Evolutionary conservation across 2,113 vertebrate species (phyloP), one percentile per base, ranked within the genome.

Genomic region (Naja naja): DNA sequence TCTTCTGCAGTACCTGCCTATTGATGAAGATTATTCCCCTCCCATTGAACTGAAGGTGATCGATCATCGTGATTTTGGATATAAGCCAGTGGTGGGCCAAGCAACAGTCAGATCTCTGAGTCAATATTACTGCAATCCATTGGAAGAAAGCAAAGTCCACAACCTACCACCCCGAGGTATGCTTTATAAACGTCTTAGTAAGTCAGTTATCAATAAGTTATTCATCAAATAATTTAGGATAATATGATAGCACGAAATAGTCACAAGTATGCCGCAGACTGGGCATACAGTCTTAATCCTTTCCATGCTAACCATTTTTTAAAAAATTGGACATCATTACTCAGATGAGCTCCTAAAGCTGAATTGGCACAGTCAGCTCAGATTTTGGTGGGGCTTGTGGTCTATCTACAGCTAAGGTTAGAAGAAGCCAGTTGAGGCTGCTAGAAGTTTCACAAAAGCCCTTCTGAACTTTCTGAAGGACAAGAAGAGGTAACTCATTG

Each of bases 1-100:
- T 52, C 4, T 45, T 52, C 60, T 4, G 0, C 92, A 98, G 98
- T 93, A 58, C 55, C 92, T 98, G 93, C 98, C 98, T 0, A 43
- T 30, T 0, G 96, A 98, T 30, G 95, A 97, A 92, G 64, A 89
- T 14, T 94, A 96, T 0, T 10, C 93, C 0, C 94, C 96, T 11
- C 96, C 98, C 45, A 49, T 98, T 2, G 89, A 95, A 4, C 55
- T 98, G 93, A 97, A 97, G 58, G 97, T 98, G 54, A 69, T 97
- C 53, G 97, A 97, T 45, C 92, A 88, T 1, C 34, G 92, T 45
- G 92, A n/a, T 4, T 90, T 97, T 0, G 96, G 96, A 53, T 96
- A 93, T 91, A 94, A 92, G 92, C 94, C 88, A 0, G 85, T 96
- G 94, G 95, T 97, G 93, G 98, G 97, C 1, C 97, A 96, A 52